Conservation (phyloP, 2,888 invertebrate genomes). For the Entomobrya multifasciata region DNA sequence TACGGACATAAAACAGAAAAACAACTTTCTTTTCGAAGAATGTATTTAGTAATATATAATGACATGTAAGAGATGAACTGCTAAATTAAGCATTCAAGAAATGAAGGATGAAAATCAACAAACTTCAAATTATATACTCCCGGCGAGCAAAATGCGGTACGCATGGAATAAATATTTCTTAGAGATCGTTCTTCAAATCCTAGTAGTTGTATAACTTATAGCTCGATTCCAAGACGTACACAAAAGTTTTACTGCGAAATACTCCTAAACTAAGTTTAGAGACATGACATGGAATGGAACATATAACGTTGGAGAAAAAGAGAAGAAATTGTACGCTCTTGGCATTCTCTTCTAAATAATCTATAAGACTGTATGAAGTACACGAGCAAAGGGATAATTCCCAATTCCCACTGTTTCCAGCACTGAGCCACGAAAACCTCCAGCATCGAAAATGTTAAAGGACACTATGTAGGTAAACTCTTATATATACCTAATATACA, state of each 20-base stretch:
- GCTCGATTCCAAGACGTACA: neutral
- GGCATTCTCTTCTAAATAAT: conserved; percentile 24
- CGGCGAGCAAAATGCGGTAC: too few species aligned
- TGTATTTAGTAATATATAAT: too few species aligned
- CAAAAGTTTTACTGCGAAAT: conserved; percentile 14
- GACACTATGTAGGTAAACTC: neutral
- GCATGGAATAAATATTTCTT: too few species aligned
- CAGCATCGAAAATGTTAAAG: too few species aligned
- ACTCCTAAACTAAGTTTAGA: neutral
- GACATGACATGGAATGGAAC: neutral
- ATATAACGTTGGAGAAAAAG: neutral
- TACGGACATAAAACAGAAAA: too few species aligned
- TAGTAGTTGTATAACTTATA: neutral
- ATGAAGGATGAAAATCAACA: too few species aligned
- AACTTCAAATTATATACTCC: too few species aligned
- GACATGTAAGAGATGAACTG: too few species aligned
- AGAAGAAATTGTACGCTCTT: conserved; percentile 7
- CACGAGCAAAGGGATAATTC: neutral
- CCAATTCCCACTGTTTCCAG: neutral
- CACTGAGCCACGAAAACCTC: neutral
- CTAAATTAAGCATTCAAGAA: too few species aligned
- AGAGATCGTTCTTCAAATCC: too few species aligned
- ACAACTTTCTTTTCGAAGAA: too few species aligned
- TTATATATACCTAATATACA: neutral
- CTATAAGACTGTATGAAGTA: conserved; percentile 33